Base-by-base conservation (phyloP, 92 coral and sea anemone species). In the Epizoanthus fatuus region DNA sequence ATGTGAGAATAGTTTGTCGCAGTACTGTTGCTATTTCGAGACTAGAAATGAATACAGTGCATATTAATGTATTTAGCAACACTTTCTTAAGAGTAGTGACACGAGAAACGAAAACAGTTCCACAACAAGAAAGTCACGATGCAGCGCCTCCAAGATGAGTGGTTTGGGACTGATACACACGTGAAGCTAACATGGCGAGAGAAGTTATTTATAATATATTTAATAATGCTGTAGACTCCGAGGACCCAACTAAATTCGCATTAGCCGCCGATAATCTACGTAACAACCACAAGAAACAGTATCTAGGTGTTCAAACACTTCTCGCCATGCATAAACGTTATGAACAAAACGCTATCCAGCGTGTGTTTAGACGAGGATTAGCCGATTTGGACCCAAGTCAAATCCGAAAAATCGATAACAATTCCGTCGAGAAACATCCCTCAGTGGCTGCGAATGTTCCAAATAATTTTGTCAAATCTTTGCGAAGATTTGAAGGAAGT, bases 321-420 rank as follows among this genome's bases (percentile, higher is more conserved):
- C 37, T 95, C 19, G 75, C 79, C 52, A 72, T 96, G 7, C 96
- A 96, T 78, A 93, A 90, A 80, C 93, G 94, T 71, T 96, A 80
- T 80, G 99, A 96, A 81, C 81, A 86, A 69, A 91, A 95, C 39
- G 99, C 99, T 22, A 42, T 84, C 2, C 86, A 75, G 45, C 95
- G 96, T 19, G 13, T 84, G 64, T 81, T 81, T 63, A 86, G 92
- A 10, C 87, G 86, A 60, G 98, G 98, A 72, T 89, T 92, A 59
- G 58, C 88, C 13, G 92, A 89, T 73, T 65, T 89, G 57, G 73
- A 60, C 70, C 66, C 37, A 9, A 38, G 85, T 37, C 74, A 12
- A 16, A 66, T 40, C 17, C 42, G 38, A 15, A 22, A 81, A 67
- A 13, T 29, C 39, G 14, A 63, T 19, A 11, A 66, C 42, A 51